Base-by-base conservation (phyloP, 2,888 invertebrate genomes). In the Tinea semifulvella region DNA sequence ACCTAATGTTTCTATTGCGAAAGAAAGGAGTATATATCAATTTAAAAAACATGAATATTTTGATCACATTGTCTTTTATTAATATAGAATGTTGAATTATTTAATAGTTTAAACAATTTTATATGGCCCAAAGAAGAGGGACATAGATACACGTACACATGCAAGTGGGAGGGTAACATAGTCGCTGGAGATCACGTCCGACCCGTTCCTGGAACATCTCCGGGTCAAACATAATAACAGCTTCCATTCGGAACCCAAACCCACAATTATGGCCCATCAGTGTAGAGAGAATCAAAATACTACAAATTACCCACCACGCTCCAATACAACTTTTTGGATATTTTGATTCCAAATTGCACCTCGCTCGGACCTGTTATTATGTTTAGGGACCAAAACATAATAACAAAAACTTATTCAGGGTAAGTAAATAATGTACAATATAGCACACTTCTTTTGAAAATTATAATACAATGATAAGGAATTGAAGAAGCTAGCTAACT, bases 231-330 rank as follows among this genome's bases (percentile, higher is more conserved):
- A 56, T 68, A 69, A 72, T 68, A 60, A 63, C 63, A 54, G 53
- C 57, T 47, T 49, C 53, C 54, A 48, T 43, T 46, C 42, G 17
- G 20, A 13, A 31, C 46, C 54, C 55, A 68, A n/a, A 63, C 71
- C 67, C 55, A 52, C 63, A 73, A 74, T 75, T 74, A 73, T 63
- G 55, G 57, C 61, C 65, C 71, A 72, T 71, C 70, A 66, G 62
- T 19, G 22, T 35, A 26, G 45, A 43, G 19, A 42, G 42, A 69
- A 68, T 68, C 72, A 69, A 73, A 72, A 68, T 65, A 71, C 67
- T 62, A 68, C 69, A 71, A 71, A 75, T 75, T 74, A 72, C 59
- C 44, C 18, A 59, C 51, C 38, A 19, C 38, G 25, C 40, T 42
- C 43, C 39, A 42, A 46, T 42, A 43, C 36, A 11, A 36, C 40